Evolutionary conservation across 2,797 vertebrate genomes (phyloP).

Genomic region (Siniperca scherzeri): DNA sequence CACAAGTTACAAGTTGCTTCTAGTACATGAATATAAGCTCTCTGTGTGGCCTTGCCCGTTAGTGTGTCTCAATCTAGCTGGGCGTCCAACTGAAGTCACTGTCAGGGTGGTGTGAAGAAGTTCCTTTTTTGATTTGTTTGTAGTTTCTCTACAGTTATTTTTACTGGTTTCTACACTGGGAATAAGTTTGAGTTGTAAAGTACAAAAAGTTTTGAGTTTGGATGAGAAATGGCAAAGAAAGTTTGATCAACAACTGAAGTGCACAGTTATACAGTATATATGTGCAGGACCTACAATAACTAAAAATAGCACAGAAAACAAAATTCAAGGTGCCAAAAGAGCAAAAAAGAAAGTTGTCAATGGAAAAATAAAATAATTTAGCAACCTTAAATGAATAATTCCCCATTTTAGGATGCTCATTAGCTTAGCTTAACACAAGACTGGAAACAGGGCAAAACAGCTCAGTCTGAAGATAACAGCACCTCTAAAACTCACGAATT

Average conservation of each 20-base stretch:
- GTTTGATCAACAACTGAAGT: not conserved
- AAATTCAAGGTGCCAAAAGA: not conserved
- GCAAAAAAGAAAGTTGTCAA: not conserved
- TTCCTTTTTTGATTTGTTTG: slow-evolving; percentile 32
- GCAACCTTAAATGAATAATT: not conserved
- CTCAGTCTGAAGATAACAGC: too few species aligned
- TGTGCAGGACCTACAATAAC: not conserved
- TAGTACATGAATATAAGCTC: not conserved
- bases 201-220: slow-evolving; percentile 12
- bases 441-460: not conserved
- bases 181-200: not conserved
- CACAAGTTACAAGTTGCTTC: slow-evolving; percentile 6
- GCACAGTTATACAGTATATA: not conserved
- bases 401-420: not conserved
- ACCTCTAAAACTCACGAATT: not conserved
- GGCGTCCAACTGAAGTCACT: slow-evolving; percentile 7
- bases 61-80: not conserved
- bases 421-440: not conserved
- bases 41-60: not conserved
- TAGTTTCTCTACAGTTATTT: slow-evolving; percentile 5
- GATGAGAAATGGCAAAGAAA: not conserved
- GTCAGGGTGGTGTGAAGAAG: slow-evolving; percentile 14
- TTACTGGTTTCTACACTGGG: not conserved
- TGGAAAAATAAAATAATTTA: not conserved
- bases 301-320: not conserved